Percentiles rank a stretch among this genome's conserved stretches.
Conservation (phyloP, 2,888 invertebrate genomes). For the Chloroclystis v-ata region DNA sequence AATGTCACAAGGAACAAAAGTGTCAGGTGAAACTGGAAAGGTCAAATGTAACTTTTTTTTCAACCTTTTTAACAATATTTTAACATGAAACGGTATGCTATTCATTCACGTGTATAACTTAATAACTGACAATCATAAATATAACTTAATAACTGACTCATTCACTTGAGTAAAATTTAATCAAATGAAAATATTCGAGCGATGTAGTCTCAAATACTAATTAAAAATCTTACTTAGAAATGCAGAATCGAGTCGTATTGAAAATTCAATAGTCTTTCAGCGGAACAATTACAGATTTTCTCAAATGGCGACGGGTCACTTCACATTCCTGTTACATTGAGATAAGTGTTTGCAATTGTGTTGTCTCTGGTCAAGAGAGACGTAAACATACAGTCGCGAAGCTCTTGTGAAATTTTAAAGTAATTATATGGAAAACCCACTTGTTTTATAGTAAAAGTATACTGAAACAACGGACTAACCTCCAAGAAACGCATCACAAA, state of each 20-base stretch:
- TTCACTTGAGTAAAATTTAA: conserved; percentile 4
- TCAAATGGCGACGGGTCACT: not conserved
- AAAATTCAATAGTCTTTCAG: conserved; percentile 1
- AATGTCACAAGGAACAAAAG: too few species aligned
- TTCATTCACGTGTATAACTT: not conserved
- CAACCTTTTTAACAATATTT: too few species aligned
- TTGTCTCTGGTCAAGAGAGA: too few species aligned
- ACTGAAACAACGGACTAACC: too few species aligned
- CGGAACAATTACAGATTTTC: not conserved
- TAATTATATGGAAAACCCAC: too few species aligned
- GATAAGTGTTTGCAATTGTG: not conserved
- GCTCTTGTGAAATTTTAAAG: too few species aligned
- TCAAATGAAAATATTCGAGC: conserved; percentile 11
- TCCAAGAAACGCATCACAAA: too few species aligned
- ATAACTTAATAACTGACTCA: too few species aligned
- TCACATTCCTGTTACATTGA: not conserved
- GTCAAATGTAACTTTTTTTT: not conserved
- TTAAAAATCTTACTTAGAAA: conserved; percentile 2
- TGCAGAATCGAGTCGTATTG: not conserved
- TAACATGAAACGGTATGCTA: not conserved
- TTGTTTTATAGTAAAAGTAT: not conserved
- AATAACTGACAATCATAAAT: too few species aligned
- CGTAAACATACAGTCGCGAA: too few species aligned
- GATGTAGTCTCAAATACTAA: not conserved
- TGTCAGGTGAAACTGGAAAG: not conserved